Base-by-base conservation (phyloP, 37 sponge, comb jelly and placozoan genomes). In the Eunapius fragilis region DNA sequence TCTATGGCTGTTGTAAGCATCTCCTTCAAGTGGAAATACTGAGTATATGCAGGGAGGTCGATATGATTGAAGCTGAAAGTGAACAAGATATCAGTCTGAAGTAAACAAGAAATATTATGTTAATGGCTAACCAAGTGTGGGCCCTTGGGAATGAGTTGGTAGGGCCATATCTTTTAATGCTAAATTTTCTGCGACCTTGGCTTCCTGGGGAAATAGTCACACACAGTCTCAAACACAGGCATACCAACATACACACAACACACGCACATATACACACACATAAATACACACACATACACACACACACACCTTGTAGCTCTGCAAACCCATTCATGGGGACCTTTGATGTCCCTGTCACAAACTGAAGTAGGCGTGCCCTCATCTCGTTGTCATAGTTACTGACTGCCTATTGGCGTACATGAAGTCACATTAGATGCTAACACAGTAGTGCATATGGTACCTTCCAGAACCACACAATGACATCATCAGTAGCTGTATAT, bases 291-390 rank as follows among this genome's bases (percentile, higher is more conserved):
- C n/a, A n/a, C n/a, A n/a, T n/a, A n/a, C n/a, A n/a, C n/a, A n/a
- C n/a, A n/a, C n/a, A n/a, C n/a, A 81, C 22, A 96, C 98, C 99
- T 85, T 98, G 93, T 25, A 98, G n/a, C n/a, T n/a, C n/a, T n/a
- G n/a, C n/a, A n/a, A n/a, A n/a, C n/a, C n/a, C n/a, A n/a, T n/a
- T n/a, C n/a, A n/a, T n/a, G n/a, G n/a, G n/a, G n/a, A n/a, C n/a
- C n/a, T n/a, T n/a, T n/a, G n/a, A n/a, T n/a, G n/a, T 98, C 4
- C 99, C 99, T n/a, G 99, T 98, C 28, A 97, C 97, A 86, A 98
- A 98, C 94, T 98, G 99, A 2, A 98, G 92, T 24, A 98, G 87
- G 22, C 99, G 76, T 17, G 95, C 93, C 47, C 92, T 86, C 94
- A 96, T 90, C 72, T 98, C 99, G 32, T 84, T 89, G 72, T 98